phyloP scores from a whole-genome alignment of 2,888 invertebrate genomes.

The Mechanitis messenoides region DNA sequence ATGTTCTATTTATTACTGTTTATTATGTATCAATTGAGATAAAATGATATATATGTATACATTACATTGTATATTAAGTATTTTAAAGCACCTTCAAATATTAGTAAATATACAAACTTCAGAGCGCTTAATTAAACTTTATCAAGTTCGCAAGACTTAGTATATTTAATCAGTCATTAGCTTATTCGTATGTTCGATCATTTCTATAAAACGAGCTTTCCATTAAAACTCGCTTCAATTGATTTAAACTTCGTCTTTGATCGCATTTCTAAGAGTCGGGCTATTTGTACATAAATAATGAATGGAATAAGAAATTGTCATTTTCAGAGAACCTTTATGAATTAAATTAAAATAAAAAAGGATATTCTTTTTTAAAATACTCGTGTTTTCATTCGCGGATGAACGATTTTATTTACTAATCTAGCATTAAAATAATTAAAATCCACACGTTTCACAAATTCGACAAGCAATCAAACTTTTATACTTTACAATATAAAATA shows the following conservation, averaged over 20 bases:
- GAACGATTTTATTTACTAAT: too few relatives aligned
- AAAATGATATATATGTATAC: too few relatives aligned
- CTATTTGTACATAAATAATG: conserved; percentile 8
- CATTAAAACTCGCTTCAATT: too few relatives aligned
- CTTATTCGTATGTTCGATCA: conserved; percentile 13
- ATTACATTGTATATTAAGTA: neutral
- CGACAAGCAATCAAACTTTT: too few relatives aligned
- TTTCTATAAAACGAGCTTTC: conserved; percentile 7
- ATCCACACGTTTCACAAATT: too few relatives aligned
- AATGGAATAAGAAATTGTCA: neutral
- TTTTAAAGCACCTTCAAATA: neutral
- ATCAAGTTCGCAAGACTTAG: conserved; percentile 16
- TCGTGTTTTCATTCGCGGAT: too few relatives aligned
- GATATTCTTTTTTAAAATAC: too few relatives aligned
- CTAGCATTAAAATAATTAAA: too few relatives aligned
- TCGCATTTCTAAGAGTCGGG: conserved; percentile 4
- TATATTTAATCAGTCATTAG: conserved; percentile 23
- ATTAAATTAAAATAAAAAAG: too few relatives aligned
- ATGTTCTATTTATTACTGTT: too few relatives aligned
- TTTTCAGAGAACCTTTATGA: neutral
- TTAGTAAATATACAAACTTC: conserved; percentile 1
- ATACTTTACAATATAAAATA: too few relatives aligned
- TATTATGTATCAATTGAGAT: too few relatives aligned
- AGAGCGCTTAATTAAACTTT: conserved; percentile 16
- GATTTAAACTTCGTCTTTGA: conserved; percentile 26